A percentile compares a stretch with the other conserved stretches of the same genome.
phyloP scores from a whole-genome alignment of 2,113 vertebrate genomes.

The Brachyhypopomus gauderio region DNA sequence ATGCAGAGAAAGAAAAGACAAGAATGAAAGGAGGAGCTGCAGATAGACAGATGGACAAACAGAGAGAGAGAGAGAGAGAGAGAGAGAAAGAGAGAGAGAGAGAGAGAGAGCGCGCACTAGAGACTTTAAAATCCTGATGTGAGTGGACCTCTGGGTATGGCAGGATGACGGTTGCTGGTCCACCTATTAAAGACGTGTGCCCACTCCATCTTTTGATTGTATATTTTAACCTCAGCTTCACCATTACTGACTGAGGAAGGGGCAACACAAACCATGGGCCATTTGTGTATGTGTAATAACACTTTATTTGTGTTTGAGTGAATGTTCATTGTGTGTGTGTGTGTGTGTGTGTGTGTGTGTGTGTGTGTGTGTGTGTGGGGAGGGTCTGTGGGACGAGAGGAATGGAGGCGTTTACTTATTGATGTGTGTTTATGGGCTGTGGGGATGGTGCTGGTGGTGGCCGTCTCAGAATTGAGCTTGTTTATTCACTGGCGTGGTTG shows the following conservation, averaged over 20 bases:
- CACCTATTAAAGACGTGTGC: conserved; percentile 48
- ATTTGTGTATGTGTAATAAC: background rate
- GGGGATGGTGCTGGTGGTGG: conserved; percentile 64
- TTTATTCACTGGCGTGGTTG: conserved; percentile 76
- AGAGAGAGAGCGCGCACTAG: conserved; percentile 12
- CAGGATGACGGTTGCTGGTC: conserved; percentile 49
- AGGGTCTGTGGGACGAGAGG: conserved; percentile 45
- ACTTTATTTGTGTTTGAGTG: conserved; percentile 38
- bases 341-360: conserved; percentile 49
- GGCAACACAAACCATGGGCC: background rate
- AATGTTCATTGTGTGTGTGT: conserved; percentile 40
- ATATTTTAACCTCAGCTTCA: conserved; percentile 50
- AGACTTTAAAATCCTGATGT: conserved; percentile 62
- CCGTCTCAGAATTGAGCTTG: conserved; percentile 69
- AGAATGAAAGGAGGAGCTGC: conserved; percentile 46
- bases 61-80: too few species aligned
- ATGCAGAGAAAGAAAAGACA: conserved; percentile 66
- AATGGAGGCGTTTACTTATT: conserved; percentile 75
- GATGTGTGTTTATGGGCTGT: conserved; percentile 71
- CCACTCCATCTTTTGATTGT: conserved; percentile 30
- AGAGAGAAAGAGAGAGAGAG: conserved; percentile 10
- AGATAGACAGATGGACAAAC: conserved; percentile 63
- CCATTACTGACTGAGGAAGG: conserved; percentile 63
- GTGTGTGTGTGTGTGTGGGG: conserved; percentile 20
- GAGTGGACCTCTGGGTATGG: conserved; percentile 66